Conservation (phyloP, 1,140 invertebrate species). For the Phocides pigmalion region DNA sequence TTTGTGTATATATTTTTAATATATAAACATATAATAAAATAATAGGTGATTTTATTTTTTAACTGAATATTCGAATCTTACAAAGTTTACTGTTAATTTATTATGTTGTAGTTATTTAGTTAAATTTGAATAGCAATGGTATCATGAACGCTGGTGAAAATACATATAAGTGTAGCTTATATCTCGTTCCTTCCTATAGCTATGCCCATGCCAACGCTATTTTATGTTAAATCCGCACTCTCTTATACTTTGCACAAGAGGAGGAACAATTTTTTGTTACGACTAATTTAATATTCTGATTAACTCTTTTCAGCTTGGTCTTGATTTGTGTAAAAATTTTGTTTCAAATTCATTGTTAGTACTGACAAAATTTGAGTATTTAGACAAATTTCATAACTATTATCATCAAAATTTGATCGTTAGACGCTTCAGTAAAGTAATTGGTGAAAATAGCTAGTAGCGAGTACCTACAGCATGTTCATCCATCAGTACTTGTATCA, state of each 20-base stretch:
- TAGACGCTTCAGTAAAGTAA: conserved; percentile 27
- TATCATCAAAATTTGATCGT: conserved; percentile 18
- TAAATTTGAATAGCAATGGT: no score
- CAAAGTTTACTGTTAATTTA: no score
- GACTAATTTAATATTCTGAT: conserved; percentile 76
- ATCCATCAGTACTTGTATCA: conserved; percentile 31
- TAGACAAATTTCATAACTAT: conserved; percentile 2
- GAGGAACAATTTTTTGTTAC: conserved; percentile 58
- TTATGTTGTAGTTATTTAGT: no score
- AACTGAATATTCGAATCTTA: no score
- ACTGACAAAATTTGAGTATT: conserved; percentile 4
- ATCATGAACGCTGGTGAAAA: no score
- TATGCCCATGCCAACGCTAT: conserved; percentile 22
- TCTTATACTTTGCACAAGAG: conserved; percentile 72
- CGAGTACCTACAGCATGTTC: conserved; percentile 22
- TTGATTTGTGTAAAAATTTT: conserved; percentile 67
- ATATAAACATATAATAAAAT: no score
- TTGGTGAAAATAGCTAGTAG: conserved; percentile 22
- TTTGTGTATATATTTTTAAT: no score
- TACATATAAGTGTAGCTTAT: no score
- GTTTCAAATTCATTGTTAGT: conserved; percentile 34
- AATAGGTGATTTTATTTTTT: no score
- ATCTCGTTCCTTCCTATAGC: not conserved
- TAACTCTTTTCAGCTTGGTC: conserved; percentile 84
- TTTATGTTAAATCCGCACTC: conserved; percentile 61